A percentile compares a stretch with the other conserved stretches of the same genome.
These are phyloP conservation scores for Myzus persicae DNA, from an alignment of 1,140 invertebrate genomes.

Conservation along the genomic window DNA sequence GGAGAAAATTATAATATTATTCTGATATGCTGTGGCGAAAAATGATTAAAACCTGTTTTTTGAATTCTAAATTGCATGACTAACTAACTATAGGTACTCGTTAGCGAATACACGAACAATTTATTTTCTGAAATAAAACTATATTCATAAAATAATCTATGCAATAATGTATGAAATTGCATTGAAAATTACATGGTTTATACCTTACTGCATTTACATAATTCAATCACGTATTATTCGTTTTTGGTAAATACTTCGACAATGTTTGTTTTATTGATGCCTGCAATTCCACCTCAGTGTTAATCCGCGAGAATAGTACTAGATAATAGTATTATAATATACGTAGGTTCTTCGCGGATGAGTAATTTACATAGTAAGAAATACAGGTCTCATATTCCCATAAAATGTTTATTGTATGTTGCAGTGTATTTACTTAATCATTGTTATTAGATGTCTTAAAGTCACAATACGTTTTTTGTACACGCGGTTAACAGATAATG, in stretches of 20 bases:
- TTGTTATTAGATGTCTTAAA: background rate
- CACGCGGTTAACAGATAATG: too few species aligned
- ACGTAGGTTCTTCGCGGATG: background rate
- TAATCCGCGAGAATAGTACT: background rate
- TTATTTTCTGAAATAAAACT: background rate
- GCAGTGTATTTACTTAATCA: background rate
- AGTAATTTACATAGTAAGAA: background rate
- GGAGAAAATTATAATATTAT: background rate
- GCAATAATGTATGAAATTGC: background rate
- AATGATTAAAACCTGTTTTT: conserved; percentile 11
- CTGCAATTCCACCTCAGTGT: background rate
- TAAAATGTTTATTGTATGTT: background rate
- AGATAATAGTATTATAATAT: background rate
- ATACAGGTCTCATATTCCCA: background rate
- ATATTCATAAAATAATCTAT: background rate
- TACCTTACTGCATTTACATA: background rate
- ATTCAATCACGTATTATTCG: background rate
- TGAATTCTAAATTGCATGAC: background rate
- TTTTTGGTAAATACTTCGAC: background rate
- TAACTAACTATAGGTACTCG: background rate
- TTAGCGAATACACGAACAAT: background rate
- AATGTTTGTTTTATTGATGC: background rate
- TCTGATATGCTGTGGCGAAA: background rate
- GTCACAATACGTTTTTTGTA: background rate
- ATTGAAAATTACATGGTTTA: background rate